Base-by-base conservation (phyloP, 2,113 vertebrate species). In the Drymodes brunneopygia region DNA sequence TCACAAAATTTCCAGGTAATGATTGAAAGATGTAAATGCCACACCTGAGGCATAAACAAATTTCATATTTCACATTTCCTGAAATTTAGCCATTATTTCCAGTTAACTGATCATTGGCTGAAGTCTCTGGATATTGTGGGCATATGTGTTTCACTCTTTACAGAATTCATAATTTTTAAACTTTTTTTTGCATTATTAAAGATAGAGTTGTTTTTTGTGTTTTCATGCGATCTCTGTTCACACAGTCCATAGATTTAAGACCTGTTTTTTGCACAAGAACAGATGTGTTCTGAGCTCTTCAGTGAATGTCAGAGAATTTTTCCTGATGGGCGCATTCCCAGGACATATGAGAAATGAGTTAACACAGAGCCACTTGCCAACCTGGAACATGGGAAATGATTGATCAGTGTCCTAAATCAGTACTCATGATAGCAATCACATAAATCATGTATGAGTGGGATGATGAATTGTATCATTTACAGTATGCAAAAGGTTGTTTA, bases 341-440 rank as follows among this genome's bases (percentile, higher is more conserved):
- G 64, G 47, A 48, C 9, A 29, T 31, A 31, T 3, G 29, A 86
- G 67, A 80, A 86, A 95, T 47, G 72, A 91, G 88, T 95, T 93
- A 94, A 83, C 12, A 25, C 27, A 50, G 31, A 85, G 47, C n/a
- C 38, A 29, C 60, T 56, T 95, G 88, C 77, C 81, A 86, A 6
- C 56, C 25, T 71, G 64, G 75, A 81, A 44, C 48, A 66, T 1
- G 81, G 65, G 75, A 93, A 92, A 92, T 93, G 85, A 94, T 83
- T 88, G 88, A 96, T 92, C 79, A 44, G 64, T 38, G 36, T 92
- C 75, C 88, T 95, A 86, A 92, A 96, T 92, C 85, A 90, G 48
- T 48, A 66, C 8, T 1, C 38, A 12, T 57, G 64, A 92, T 83
- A 81, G 71, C 82, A 67, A 70, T 91, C 87, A 81, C 71, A 90